Evolutionary conservation across 2,888 invertebrate genomes (phyloP), one percentile per base, ranked within the genome.

Genomic region (Agriopis marginaria): DNA sequence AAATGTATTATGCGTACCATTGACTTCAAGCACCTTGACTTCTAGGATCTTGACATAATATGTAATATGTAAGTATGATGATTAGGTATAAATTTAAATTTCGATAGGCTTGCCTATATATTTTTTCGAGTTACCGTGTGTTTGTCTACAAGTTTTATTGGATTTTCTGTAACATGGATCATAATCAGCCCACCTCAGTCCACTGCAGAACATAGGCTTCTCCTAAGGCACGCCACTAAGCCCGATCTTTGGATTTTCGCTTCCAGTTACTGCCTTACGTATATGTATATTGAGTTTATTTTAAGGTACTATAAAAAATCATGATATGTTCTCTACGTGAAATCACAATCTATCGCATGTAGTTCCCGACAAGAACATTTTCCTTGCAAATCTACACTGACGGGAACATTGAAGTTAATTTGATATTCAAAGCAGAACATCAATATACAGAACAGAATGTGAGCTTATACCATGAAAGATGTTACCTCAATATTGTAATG

Each of bases 291-390:
- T 10, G 12, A 53, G 12, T 6, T 17, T n/a, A n/a, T n/a, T 23
- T 23, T 23, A 23, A 61, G 39, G 42, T 23, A 9, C 42, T 23
- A 54, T 11, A 44, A 61, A 61, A 67, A 39, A 58, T 58, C 17
- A 23, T 23, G 17, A 56, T 69, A 79, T 76, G 78, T 80, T 77
- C 78, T 74, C 70, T 56, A 54, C n/a, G 58, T 75, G 72, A 79
- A 78, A 79, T 78, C 77, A 68, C 72, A 75, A 72, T 78, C 82
- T 84, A 84, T 85, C 79, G 82, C 79, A 74, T 83, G 82, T 82
- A 82, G 78, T 81, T 82, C 79, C 75, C 75, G 66, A 66, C 76
- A 77, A 53, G 66, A 70, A 75, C 70, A 77, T 77, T 71, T 72
- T 68, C 71, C 58, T 65, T 73, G 79, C 80, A 77, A 78, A 79